Percentiles rank a stretch among this genome's conserved stretches.
Evolutionary conservation across 1,140 invertebrate species (phyloP).

Genomic region (Calliopsis andreniformis): DNA sequence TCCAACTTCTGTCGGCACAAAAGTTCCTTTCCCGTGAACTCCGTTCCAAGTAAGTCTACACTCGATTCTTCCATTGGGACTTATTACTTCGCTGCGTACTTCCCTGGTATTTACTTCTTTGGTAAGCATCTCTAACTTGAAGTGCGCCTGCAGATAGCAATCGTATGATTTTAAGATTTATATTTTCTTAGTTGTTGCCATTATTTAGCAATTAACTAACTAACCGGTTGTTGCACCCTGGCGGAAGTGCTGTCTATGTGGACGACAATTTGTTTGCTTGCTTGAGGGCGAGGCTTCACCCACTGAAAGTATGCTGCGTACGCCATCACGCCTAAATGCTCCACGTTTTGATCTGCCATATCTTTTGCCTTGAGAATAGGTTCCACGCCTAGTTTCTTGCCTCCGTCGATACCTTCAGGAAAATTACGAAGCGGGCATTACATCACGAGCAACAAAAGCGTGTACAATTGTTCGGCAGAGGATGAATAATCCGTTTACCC

Average conservation of each 20-base stretch:
- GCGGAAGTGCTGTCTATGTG: slow-evolving; percentile 90
- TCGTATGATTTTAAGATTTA: background rate
- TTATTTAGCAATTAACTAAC: slow-evolving; percentile 67
- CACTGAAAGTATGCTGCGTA: slow-evolving; percentile 95
- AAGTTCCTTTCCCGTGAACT: slow-evolving; percentile 89
- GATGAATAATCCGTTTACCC: slow-evolving; percentile 78
- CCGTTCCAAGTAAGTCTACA: slow-evolving; percentile 85
- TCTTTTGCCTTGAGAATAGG: slow-evolving; percentile 95
- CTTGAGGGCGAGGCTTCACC: slow-evolving; percentile 90
- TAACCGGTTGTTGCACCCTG: slow-evolving; percentile 91
- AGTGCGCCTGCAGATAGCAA: slow-evolving; percentile 85
- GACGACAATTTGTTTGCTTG: slow-evolving; percentile 89
- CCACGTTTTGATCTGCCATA: slow-evolving; percentile 96
- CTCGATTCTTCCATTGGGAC: slow-evolving; percentile 85
- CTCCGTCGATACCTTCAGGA: slow-evolving; percentile 83
- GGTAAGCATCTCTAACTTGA: slow-evolving; percentile 89
- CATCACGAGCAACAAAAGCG: background rate
- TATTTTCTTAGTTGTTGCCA: background rate
- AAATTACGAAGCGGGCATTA: slow-evolving; percentile 15
- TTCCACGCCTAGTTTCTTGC: slow-evolving; percentile 89
- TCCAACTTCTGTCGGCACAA: slow-evolving; percentile 94
- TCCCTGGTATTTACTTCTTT: slow-evolving; percentile 90
- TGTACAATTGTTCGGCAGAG: background rate
- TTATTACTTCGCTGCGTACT: slow-evolving; percentile 91
- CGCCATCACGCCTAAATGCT: slow-evolving; percentile 97